These are phyloP conservation scores for Chloebia gouldiae DNA, from an alignment of 2,113 vertebrate genomes.

Conservation along the genomic window DNA sequence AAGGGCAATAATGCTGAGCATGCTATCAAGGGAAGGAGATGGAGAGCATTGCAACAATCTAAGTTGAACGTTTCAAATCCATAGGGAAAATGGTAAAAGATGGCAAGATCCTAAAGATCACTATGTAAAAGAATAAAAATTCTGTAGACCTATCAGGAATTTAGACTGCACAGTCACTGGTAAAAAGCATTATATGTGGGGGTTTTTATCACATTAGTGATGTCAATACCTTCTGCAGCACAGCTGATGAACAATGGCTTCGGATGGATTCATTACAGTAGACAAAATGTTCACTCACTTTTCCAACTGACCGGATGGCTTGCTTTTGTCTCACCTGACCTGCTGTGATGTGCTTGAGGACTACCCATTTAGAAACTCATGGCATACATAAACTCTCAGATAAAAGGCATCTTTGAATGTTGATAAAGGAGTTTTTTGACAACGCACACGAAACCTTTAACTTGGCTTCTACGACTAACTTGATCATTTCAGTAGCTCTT, in stretches of 20 bases:
- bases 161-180: background rate
- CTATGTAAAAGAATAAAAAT: background rate
- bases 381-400: background rate
- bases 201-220: background rate
- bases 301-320: background rate
- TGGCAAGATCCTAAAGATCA: background rate
- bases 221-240: background rate
- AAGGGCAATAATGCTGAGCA: background rate
- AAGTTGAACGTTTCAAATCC: background rate
- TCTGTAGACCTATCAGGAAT: background rate
- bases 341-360: background rate
- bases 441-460: background rate
- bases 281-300: background rate
- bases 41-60: background rate
- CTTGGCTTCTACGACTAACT: background rate
- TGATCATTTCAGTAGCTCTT: background rate
- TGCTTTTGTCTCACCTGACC: background rate
- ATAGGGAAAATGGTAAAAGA: background rate
- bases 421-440: background rate
- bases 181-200: background rate
- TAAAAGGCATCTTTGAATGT: background rate
- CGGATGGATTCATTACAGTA: fast-evolving
- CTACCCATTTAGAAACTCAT: background rate
- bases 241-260: background rate
- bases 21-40: background rate